These are phyloP conservation scores for Aphelenchoides avenae DNA, from an alignment of 1,140 invertebrate genomes.

Conservation along the genomic window DNA sequence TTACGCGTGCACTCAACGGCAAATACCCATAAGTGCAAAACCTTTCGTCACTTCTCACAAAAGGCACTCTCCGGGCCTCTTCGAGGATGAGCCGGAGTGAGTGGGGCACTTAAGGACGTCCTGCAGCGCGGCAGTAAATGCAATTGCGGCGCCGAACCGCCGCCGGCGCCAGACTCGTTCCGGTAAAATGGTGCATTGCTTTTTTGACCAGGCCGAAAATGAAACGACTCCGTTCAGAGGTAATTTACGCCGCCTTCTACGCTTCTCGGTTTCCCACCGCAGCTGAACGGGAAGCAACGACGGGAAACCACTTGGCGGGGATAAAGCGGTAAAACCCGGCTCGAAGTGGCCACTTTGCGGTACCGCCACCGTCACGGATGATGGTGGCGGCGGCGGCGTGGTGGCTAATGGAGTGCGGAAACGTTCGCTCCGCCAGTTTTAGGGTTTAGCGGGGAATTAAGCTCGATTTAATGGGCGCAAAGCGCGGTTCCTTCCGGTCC, in stretches of 20 bases:
- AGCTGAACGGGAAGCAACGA: slow-evolving; percentile 2
- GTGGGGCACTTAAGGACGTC: neutral
- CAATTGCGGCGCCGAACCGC: neutral
- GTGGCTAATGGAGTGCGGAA: neutral
- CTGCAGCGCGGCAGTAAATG: neutral
- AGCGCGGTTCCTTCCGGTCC: neutral
- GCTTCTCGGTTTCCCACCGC: neutral
- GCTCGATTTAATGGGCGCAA: neutral
- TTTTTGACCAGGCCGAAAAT: neutral
- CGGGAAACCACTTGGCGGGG: neutral
- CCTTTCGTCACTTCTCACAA: too few relatives aligned
- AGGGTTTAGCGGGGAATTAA: neutral
- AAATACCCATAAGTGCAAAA: too few relatives aligned
- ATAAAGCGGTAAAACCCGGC: neutral
- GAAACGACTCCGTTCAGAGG: neutral
- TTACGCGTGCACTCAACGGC: too few relatives aligned
- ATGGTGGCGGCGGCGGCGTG: too few relatives aligned
- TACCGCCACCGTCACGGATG: neutral
- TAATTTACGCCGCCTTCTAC: neutral
- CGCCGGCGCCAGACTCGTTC: neutral
- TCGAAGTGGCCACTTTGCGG: neutral
- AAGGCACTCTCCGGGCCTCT: too few relatives aligned
- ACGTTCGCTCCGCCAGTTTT: neutral
- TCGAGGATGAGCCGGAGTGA: too few relatives aligned
- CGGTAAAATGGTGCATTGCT: neutral